Base-by-base conservation (phyloP, 2,888 invertebrate species). In the Ectemnius cavifrons region DNA sequence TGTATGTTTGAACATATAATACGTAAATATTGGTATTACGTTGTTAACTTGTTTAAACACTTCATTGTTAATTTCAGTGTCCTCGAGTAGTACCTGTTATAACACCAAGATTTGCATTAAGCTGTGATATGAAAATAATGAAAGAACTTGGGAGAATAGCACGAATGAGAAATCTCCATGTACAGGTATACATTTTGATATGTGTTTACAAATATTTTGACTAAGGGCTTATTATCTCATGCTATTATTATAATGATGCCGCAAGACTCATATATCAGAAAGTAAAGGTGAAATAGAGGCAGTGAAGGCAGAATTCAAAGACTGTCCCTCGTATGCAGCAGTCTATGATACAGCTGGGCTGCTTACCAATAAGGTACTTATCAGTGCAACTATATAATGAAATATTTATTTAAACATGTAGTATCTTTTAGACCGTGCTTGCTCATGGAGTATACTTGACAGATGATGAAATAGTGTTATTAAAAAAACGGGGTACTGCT, bases 261-360 rank as follows among this genome's bases (percentile, higher is more conserved):
- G 16, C 91, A 37, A 97, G 96, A 96, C 95, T 66, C 98, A 98
- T 87, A 94, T 98, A 71, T 96, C 96, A 20, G 98, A 98, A 91
- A 97, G 95, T 87, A 75, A 91, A 20, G 92, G 93, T 4, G 98
- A 98, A 92, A 92, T 96, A 64, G 91, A 93, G 75, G 92, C 93
- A 85, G 95, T 97, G 0, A 91, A 93, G 73, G 85, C 93, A 59
- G 86, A 92, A 0, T 94, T 93, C 85, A 93, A 93, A 1, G 89
- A 92, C 0, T 92, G 92, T 70, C 91, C 92, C 58, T 92, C 92
- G 37, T 98, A 98, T 89, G 93, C 95, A 0, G 92, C 94, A 72
- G 95, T 97, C 13, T 98, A 98, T 89, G 94, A 96, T 78, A 91
- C 93, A 78, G 94, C 95, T 67, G 93, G 94, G 0, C 92, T 98